Base-by-base conservation (phyloP, 2,888 invertebrate genomes). In the Hirtodrosophila duncani region DNA sequence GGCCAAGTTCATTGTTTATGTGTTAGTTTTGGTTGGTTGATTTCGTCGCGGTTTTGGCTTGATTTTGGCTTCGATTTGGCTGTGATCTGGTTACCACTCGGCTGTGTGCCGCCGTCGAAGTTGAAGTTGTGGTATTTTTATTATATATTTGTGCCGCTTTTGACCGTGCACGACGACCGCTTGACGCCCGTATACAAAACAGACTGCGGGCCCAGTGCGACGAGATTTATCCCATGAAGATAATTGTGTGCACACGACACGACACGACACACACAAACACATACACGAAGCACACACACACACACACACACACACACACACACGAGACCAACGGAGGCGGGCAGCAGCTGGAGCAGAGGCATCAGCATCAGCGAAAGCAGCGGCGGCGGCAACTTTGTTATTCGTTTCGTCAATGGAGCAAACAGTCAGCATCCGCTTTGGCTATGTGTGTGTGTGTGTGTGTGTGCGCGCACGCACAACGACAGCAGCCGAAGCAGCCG, bases 131-230 rank as follows among this genome's bases (percentile, higher is more conserved):
- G 5, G n/a, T 33, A 11, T 21, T 42, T 21, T 20, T 16, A 29
- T 13, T 33, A 26, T 41, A 17, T 48, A 11, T 27, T 11, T 26
- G 34, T 46, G 17, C 43, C n/a, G 11, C 38, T 26, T 48, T 61
- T n/a, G 29, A 31, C 70, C 75, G 74, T 57, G 65, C 81, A 69
- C 83, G 83, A 80, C 83, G 83, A 86, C 85, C 84, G 83, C 83
- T 83, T 85, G 77, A 86, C 85, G 86, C 86, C 86, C 86, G 86
- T 84, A 79, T 82, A 69, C 80, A 82, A 84, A 83, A 84, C 84
- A 86, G 85, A 86, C 86, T 86, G 83, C 84, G 81, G 80, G 64
- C 44, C 58, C 70, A 71, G 68, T 67, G 67, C 66, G 67, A 67
- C 66, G 67, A 79, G 81, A 81, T 83, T 83, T 83, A 82, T 85